phyloP scores from a whole-genome alignment of 1,140 invertebrate species.

The Panonychus citri region DNA sequence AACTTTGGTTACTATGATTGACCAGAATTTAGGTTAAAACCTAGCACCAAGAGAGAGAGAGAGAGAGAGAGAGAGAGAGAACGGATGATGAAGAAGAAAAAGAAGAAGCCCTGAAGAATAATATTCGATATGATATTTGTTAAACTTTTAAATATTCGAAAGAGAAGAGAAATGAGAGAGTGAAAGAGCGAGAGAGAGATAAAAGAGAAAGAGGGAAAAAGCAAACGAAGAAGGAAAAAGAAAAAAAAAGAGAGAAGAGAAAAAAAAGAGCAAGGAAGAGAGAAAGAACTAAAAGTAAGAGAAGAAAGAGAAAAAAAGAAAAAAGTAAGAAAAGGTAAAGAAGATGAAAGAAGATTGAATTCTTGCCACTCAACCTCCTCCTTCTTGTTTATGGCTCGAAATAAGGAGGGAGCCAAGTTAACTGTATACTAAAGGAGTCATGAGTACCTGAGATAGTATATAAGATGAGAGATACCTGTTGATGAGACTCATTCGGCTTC shows the following conservation, averaged over 20 bases:
- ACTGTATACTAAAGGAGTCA: too few relatives aligned
- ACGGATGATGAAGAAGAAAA: not conserved
- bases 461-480: too few relatives aligned
- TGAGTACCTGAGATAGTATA: too few relatives aligned
- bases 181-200: not conserved
- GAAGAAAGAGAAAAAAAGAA: not conserved
- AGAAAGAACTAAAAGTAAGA: not conserved
- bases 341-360: not conserved
- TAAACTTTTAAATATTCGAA: not conserved
- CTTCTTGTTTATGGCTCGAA: too few relatives aligned
- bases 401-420: too few relatives aligned
- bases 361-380: too few relatives aligned
- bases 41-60: not conserved
- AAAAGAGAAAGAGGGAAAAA: not conserved
- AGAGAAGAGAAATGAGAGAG: not conserved
- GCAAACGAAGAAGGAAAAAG: not conserved
- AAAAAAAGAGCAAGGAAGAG: conserved; percentile 1
- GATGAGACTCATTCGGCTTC: too few relatives aligned
- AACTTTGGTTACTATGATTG: too few relatives aligned
- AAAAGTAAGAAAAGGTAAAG: not conserved
- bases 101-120: not conserved
- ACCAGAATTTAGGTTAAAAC: not conserved
- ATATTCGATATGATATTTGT: not conserved
- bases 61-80: not conserved
- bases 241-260: not conserved